Evolutionary conservation across 2,797 vertebrate species (phyloP), one percentile per base, ranked within the genome.

Genomic region (Rhabdophis nuchalis): DNA sequence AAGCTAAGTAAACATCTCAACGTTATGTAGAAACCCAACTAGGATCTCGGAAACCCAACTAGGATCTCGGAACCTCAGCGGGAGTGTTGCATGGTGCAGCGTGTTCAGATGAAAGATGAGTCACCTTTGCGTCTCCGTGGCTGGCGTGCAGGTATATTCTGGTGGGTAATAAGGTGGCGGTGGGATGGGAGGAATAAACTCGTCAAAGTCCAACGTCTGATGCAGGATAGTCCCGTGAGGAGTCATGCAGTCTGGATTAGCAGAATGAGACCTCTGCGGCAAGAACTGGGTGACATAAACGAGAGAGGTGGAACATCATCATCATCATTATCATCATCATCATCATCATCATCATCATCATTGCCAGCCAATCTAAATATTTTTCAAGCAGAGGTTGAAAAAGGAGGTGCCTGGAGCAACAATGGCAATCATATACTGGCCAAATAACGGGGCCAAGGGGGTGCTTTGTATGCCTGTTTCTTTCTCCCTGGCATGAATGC

Each of bases 131-230:
- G 98, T 97, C 87, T 99, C 99, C 57, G 98, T 95, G 7, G 98
- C 97, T 5, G 99, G 99, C 0, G 99, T 99, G 95, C 99, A 99
- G 97, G 98, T 99, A 93, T 99, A 99, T 91, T 99, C 99, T 0
- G 99, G 99, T 0, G 99, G 99, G 96, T 99, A 99, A 96, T 99
- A 99, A 4, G 99, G 99, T 0, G 99, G 99, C 9, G 99, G 99
- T 0, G 99, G 99, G 32, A 99, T 99, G 1, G 99, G 99, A 12
- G 99, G 98, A 72, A 99, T 98, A 94, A 99, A 99, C 97, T 99
- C 99, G 29, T 99, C 99, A 25, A 99, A 99, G 96, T 99, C 99
- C 97, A 99, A 91, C 0, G 98, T 99, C 90, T 99, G 99, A 96
- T 99, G 99, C 91, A 99, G 98, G 90, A 99, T 97, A 46, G 98